These are phyloP conservation scores for Terrapene triunguis DNA, from an alignment of 2,113 vertebrate species.

Conservation along the genomic window DNA sequence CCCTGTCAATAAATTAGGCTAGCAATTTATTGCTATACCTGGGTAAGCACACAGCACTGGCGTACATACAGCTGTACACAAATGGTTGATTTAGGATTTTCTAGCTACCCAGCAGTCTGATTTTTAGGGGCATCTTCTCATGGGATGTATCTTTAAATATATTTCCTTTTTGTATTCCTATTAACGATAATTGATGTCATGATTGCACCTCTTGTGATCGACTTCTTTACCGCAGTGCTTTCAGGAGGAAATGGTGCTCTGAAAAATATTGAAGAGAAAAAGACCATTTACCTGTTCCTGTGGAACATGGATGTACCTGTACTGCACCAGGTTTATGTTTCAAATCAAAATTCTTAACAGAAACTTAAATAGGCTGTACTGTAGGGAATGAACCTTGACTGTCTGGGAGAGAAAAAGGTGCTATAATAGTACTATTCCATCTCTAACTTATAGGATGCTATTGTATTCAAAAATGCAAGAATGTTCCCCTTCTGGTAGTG, in stretches of 20 bases:
- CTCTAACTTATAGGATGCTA: neutral
- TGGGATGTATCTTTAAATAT: neutral
- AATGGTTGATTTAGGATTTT: neutral
- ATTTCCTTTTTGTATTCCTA: neutral
- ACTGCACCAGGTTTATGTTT: neutral
- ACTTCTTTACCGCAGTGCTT: slow-evolving; percentile 31
- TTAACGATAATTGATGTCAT: slow-evolving; percentile 17
- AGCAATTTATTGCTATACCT: neutral
- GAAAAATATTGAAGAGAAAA: slow-evolving; percentile 22
- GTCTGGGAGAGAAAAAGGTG: neutral
- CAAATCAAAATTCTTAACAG: neutral
- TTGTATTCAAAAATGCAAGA: neutral
- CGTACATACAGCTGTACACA: neutral
- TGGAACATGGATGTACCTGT: neutral
- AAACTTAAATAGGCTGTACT: neutral
- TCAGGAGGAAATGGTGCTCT: neutral
- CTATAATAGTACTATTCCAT: neutral
- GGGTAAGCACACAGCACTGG: neutral
- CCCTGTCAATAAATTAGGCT: neutral
- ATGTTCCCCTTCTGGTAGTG: neutral
- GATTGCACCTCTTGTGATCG: slow-evolving; percentile 31
- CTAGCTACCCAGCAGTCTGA: neutral
- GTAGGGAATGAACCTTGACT: neutral
- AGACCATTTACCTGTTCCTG: neutral
- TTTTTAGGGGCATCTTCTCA: neutral